Evolutionary conservation across 2,113 vertebrate genomes (phyloP), one percentile per base, ranked within the genome.

Genomic region (Lepidothrix coronata): DNA sequence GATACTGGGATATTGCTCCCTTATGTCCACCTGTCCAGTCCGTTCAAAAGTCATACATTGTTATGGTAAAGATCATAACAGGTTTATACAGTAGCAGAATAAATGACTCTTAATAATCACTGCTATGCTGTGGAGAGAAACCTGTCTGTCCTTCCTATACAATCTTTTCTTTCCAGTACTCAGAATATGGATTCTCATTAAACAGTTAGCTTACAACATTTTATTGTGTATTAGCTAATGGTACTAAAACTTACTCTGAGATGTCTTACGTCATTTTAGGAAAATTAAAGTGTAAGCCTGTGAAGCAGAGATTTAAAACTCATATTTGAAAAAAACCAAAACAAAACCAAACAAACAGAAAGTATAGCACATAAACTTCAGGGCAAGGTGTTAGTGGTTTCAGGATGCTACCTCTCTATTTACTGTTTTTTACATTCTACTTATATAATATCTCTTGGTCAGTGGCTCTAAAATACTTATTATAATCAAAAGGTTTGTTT

Each of bases 401-500:
- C 21, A 37, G 63, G 39, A 62, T 20, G 8, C 76, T 88, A 67
- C n/a, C 51, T 90, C 44, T 21, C 3, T 88, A 59, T 63, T 84
- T 82, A 82, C 78, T 70, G 51, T 4, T 61, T 73, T 71, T 83
- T 41, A 28, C 16, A 59, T 58, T 65, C 79, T 72, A 81, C 52
- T 93, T 52, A 73, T 85, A 76, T 72, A 93, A 35, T 71, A 44
- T 35, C 9, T 92, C 66, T 86, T 74, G 27, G 8, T 70, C 55
- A 96, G 20, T 79, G 33, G n/a, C 68, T 96, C 65, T 81, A 94
- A 98, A 95, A 67, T 79, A 82, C 48, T 35, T 59, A 68, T 88
- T 95, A 96, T n/a, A 94, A 85, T 88, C 79, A 94, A 97, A 97
- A 77, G 30, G 57, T 93, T 97, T 97, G 92, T 95, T 98, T 97